Evolutionary conservation across 2,797 vertebrate species (phyloP), one percentile per base, ranked within the genome.

Genomic region (Ptychadena robeensis): DNA sequence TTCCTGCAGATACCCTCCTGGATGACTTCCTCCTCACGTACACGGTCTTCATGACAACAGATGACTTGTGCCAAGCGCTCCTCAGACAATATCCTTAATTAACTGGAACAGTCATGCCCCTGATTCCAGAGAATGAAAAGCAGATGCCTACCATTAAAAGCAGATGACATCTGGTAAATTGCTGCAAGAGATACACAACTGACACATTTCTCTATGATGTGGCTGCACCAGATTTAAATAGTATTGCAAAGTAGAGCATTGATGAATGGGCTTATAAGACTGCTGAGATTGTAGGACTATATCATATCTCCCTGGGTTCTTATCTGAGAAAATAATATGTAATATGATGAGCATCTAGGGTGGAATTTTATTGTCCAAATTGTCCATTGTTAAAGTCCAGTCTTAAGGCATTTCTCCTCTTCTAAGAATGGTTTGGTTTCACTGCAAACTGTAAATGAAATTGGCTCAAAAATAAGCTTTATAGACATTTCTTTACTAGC

Each of bases 11-110:
- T 85, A 95, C 93, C 31, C 96, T 98, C 44, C 92, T 98, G 87
- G 96, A 98, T 89, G 97, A 99, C 90, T 98, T 99, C 89, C 94
- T 99, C 82, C 93, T 99, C 88, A 98, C 98, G 0, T 98, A 99
- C 87, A 96, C 96, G 0, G 96, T 99, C 81, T 98, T 98, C 93
- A 98, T 98, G 97, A 97, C 97, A 0, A 98, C 96, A 0, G 94
- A 93, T 85, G 97, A 99, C 90, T 92, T 99, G 89, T 99, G 97
- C 88, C 97, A 98, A 91, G 97, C 98, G 40, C 93, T 99, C 79
- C 91, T 99, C 82, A 95, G 95, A 89, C 96, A 98, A 98, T 99
- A 99, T 99, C 97, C 97, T 98, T 96, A 37, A 74, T 61, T 88
- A 82, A 76, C 53, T 73, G 77, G 31, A 65, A 85, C 27, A 83